These are phyloP conservation scores for Phocoena phocoena DNA, from an alignment of 2,113 vertebrate species.

Conservation along the genomic window DNA sequence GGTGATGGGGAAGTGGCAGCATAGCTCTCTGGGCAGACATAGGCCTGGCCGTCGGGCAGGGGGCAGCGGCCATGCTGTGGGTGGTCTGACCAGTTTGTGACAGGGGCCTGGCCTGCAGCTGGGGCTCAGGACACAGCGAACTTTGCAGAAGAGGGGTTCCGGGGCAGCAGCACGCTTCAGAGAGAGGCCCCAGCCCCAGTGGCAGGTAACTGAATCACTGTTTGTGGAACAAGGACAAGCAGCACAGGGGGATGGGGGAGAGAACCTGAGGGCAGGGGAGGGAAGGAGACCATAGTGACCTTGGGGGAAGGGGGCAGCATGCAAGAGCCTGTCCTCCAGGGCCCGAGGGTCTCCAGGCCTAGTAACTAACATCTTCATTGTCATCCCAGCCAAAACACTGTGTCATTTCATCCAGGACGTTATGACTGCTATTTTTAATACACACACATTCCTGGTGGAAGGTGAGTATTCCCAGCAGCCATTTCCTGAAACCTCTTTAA, in stretches of 20 bases:
- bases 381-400: background rate
- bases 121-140: background rate
- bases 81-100: background rate
- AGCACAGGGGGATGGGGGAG: background rate
- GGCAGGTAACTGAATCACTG: too few species aligned
- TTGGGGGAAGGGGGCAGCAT: rapidly evolving
- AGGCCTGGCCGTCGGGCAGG: background rate
- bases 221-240: background rate
- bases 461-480: background rate
- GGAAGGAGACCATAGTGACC: too few species aligned
- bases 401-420: background rate
- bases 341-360: background rate
- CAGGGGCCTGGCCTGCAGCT: background rate
- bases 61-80: background rate
- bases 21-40: background rate
- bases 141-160: background rate
- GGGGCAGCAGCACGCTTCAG: background rate
- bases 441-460: background rate
- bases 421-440: background rate
- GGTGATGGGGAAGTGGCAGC: background rate
- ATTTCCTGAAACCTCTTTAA: background rate
- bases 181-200: too few species aligned
- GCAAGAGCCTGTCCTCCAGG: background rate
- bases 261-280: background rate
- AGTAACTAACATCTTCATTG: background rate